Evolutionary conservation across 2,797 vertebrate species (phyloP).

Genomic region (Scleropages formosus): DNA sequence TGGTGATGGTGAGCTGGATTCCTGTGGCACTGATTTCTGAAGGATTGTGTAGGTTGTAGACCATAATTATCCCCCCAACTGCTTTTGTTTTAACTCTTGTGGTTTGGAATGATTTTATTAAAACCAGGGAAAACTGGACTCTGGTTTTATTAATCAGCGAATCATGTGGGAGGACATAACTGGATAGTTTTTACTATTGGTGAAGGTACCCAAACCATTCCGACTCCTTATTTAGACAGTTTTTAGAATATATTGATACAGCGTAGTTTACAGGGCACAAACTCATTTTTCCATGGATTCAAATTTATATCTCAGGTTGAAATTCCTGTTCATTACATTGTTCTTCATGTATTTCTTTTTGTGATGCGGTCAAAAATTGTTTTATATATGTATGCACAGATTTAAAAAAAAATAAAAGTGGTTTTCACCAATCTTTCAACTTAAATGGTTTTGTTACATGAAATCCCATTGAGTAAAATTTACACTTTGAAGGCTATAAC

Average conservation of each 20-base stretch:
- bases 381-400: slow-evolving; percentile 10
- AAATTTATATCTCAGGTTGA: background rate
- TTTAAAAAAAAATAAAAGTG: slow-evolving; percentile 58
- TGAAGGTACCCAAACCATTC: too few species aligned
- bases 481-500: too few species aligned
- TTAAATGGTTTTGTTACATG: background rate
- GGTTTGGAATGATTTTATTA: slow-evolving; percentile 2
- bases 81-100: slow-evolving; percentile 12
- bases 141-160: background rate
- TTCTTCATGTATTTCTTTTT: background rate
- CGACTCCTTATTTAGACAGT: background rate
- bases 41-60: background rate
- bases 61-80: background rate
- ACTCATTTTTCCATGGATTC: background rate
- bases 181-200: background rate
- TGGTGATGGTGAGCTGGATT: slow-evolving; percentile 49
- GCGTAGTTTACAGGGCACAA: background rate
- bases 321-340: background rate
- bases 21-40: slow-evolving; percentile 34
- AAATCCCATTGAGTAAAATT: too few species aligned
- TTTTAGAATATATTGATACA: background rate
- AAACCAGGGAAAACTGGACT: background rate
- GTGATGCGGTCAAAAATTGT: background rate
- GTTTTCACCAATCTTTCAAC: slow-evolving; percentile 28
- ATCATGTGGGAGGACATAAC: background rate